These are phyloP conservation scores for Guaruba guarouba DNA, from an alignment of 2,113 vertebrate genomes.

Conservation along the genomic window DNA sequence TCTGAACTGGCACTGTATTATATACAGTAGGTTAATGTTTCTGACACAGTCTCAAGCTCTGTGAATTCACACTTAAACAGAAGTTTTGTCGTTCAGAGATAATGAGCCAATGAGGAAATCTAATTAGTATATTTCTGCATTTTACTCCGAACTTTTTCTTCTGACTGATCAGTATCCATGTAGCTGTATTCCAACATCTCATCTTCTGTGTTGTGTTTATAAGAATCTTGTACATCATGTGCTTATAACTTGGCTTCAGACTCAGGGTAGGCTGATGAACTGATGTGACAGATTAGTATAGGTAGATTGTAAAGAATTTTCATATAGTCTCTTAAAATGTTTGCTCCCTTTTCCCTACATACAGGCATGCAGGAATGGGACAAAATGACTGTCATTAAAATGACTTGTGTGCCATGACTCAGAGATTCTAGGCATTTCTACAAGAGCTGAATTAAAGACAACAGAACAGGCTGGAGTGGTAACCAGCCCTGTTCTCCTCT, in stretches of 20 bases:
- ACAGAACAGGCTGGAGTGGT: neutral
- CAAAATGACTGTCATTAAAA: neutral
- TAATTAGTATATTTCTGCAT: neutral
- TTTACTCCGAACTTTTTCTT: neutral
- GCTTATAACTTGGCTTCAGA: neutral
- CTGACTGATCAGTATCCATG: neutral
- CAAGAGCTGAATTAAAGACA: neutral
- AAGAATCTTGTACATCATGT: neutral
- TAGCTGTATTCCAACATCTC: neutral
- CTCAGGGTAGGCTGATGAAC: rapidly evolving
- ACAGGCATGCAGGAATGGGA: neutral
- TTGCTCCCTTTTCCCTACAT: neutral
- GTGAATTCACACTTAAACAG: neutral
- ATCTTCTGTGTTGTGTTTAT: neutral
- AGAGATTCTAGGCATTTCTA: neutral
- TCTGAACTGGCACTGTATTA: neutral
- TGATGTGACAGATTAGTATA: neutral
- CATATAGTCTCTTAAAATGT: neutral
- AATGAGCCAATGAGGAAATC: neutral
- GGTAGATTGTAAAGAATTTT: neutral
- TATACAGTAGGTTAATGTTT: neutral
- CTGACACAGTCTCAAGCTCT: neutral
- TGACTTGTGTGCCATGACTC: neutral
- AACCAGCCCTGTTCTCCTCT: neutral
- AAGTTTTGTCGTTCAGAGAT: neutral